Base-by-base conservation (phyloP, 2,113 vertebrate genomes). In the Trichomycterus rosablanca region DNA sequence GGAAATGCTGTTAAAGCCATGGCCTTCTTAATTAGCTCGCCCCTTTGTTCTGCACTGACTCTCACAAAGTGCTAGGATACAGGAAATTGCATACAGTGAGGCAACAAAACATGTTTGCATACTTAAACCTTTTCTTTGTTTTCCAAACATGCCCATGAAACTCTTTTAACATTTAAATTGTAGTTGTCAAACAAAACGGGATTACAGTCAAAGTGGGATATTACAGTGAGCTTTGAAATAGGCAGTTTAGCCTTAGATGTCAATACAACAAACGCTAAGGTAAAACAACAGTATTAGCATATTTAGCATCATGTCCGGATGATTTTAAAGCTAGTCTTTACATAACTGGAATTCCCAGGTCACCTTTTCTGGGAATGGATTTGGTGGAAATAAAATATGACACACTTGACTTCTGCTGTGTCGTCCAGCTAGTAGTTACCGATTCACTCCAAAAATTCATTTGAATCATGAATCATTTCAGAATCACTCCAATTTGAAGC, bases 1-100 rank as follows among this genome's bases (percentile, higher is more conserved):
- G 79, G 77, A 77, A 80, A 76, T 76, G 57, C 77, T 75, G 79
- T 85, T 85, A 87, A 86, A 83, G 77, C 75, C 70, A 23, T 57
- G 77, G 66, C 56, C 63, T 51, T 68, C 59, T 67, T 78, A 78
- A 83, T 84, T 79, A 80, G 78, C 76, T 75, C 63, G 58, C 35
- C 48, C 69, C 66, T 80, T 84, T 83, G 83, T 84, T 79, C 67
- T 61, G 15, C 16, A 59, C 46, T 67, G 70, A 63, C 65, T 72
- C 60, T 54, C 59, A 62, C 63, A 52, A 44, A 60, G 64, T 11
- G 52, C 59, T 72, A 7, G 45, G 32, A 57, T 49, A 66, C 63
- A 62, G 12, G 30, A 34, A 23, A 42, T 46, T 52, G 46, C 50
- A 35, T 67, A 56, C 22, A 35, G 46, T 35, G 7, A 1, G n/a